Base-by-base conservation (phyloP, 2,113 vertebrate genomes). In the Sebastes fasciatus region DNA sequence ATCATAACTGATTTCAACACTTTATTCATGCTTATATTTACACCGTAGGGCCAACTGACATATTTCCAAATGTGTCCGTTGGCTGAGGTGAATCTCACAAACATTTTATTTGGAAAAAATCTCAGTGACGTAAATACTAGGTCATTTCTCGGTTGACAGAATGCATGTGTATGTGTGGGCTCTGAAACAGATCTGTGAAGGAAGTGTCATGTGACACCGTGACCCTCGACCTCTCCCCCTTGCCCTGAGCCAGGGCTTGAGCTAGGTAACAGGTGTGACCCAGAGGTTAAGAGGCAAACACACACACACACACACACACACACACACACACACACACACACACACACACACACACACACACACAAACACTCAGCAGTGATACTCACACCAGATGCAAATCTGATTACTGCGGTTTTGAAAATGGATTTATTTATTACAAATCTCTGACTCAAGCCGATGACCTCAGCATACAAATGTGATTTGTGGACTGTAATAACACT, bases 181-280 rank as follows among this genome's bases (percentile, higher is more conserved):
- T 64, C 21, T 45, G 26, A 80, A 80, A 80, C 46, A 68, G 74
- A 75, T 78, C 67, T 83, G 77, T 87, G 77, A 87, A 62, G 65
- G 71, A 84, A 45, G 78, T 88, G 84, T 86, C 89, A 93, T 89
- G 80, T 93, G 91, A 93, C 85, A 79, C 79, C 55, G 1, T 70
- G 74, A 74, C 76, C 86, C 76, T 55, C 89, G 85, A 91, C 84
- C 80, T 83, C 79, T 81, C 23, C 86, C 67, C 62, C 26, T 73
- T 80, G 65, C 61, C 75, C 64, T 58, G 12, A 74, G 66, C 58
- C 48, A 57, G 77, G 78, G 71, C 62, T 83, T 62, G 67, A 90
- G 85, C 63, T 52, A 52, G 83, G 83, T 88, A 95, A 92, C 95
- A 94, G 94, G 93, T 95, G 94, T 91, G 92, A 93, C 88, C 86